Percentiles rank a stretch among this genome's conserved stretches.
These are phyloP conservation scores for Pteronura brasiliensis DNA, from an alignment of 2,113 vertebrate genomes.

Conservation along the genomic window DNA sequence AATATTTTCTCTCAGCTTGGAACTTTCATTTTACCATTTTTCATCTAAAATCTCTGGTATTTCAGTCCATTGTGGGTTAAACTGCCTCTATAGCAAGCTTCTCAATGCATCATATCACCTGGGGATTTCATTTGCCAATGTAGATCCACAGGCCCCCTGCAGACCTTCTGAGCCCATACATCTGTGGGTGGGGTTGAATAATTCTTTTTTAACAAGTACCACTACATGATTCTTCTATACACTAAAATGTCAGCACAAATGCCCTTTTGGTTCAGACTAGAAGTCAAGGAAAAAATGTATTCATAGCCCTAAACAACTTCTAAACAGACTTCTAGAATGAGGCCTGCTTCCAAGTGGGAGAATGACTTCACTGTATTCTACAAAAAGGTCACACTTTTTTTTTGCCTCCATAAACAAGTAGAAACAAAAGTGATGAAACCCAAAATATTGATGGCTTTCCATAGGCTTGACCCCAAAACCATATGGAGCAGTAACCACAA, in stretches of 20 bases:
- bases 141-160: not conserved
- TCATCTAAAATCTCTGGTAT: not conserved
- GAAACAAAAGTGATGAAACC: not conserved
- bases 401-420: not conserved
- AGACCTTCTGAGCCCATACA: not conserved
- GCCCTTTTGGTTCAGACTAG: not conserved
- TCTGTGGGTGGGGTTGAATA: not conserved
- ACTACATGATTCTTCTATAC: not conserved
- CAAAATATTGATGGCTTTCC: not conserved
- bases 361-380: not conserved
- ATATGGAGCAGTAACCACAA: not conserved
- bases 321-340: not conserved
- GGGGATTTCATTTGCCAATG: not conserved
- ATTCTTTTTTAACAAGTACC: not conserved
- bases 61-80: not conserved
- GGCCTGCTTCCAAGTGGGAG: not conserved
- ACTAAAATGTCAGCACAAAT: not conserved
- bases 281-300: not conserved
- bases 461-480: not conserved
- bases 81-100: not conserved
- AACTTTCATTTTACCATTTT: not conserved
- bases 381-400: not conserved
- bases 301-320: not conserved
- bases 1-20: not conserved
- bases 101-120: not conserved